A percentile compares a stretch with the other conserved stretches of the same genome.
Evolutionary conservation across 2,888 invertebrate species (phyloP).

Genomic region (Vannuccia rotundouncinata): DNA sequence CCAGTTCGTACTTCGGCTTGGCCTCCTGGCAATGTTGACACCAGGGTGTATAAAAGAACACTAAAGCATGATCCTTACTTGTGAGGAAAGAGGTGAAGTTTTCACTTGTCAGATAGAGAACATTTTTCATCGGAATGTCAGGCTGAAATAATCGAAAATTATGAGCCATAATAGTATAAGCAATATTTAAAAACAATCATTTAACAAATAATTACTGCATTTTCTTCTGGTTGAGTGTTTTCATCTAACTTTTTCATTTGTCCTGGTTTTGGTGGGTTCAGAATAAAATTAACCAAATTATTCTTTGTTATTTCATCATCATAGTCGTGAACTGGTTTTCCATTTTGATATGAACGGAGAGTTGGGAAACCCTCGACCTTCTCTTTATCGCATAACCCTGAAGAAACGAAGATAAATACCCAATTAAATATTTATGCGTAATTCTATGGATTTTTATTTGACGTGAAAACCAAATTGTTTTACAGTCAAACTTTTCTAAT

Average conservation of each 20-base stretch:
- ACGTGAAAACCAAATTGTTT: too few relatives aligned
- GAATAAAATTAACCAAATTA: neutral
- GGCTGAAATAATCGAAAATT: neutral
- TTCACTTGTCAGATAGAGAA: constrained; percentile 7
- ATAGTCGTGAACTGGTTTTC: neutral
- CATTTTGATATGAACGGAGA: constrained; percentile 13
- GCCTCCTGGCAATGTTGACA: constrained; percentile 38
- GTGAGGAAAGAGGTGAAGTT: constrained; percentile 21
- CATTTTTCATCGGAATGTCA: constrained; percentile 30
- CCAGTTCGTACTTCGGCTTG: constrained; percentile 34
- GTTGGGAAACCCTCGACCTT: constrained; percentile 36
- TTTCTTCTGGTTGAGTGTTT: too few relatives aligned
- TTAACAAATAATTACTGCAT: too few relatives aligned
- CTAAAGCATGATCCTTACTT: constrained; percentile 18
- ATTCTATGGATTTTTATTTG: neutral
- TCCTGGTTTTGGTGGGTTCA: neutral
- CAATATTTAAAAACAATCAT: too few relatives aligned
- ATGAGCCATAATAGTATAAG: neutral
- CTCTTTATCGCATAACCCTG: constrained; percentile 34
- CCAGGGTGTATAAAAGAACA: constrained; percentile 39
- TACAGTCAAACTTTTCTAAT: too few relatives aligned
- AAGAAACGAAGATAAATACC: neutral
- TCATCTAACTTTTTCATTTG: neutral
- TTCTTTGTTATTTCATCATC: neutral
- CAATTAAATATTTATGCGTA: neutral